Percentiles rank a stretch among this genome's conserved stretches.
These are phyloP conservation scores for Ptilonorhynchus violaceus DNA, from an alignment of 2,113 vertebrate genomes.

Conservation along the genomic window DNA sequence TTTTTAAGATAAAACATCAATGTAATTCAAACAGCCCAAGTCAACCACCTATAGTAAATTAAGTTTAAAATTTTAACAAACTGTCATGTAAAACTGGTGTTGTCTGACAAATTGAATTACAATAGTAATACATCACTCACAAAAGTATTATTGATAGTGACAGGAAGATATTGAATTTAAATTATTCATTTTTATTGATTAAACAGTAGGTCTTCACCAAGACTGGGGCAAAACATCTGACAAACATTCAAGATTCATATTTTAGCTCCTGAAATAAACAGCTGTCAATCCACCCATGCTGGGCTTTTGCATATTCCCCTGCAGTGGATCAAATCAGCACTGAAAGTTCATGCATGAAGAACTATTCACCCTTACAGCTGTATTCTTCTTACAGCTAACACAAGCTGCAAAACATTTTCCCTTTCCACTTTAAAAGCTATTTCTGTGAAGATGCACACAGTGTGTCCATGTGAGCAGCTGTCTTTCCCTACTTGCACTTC, in stretches of 20 bases:
- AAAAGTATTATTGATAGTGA: constrained; percentile 81
- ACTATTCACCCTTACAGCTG: background rate
- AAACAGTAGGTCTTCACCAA: constrained; percentile 67
- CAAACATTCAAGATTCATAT: constrained; percentile 60
- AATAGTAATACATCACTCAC: constrained; percentile 76
- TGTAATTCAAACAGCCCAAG: constrained; percentile 62
- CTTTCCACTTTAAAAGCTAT: background rate
- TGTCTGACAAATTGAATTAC: constrained; percentile 81
- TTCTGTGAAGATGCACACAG: background rate
- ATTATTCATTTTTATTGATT: constrained; percentile 86
- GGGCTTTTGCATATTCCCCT: background rate
- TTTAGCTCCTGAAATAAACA: constrained; percentile 51
- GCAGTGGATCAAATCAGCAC: background rate
- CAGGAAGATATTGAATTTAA: constrained; percentile 83
- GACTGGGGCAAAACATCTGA: constrained; percentile 59
- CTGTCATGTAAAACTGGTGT: constrained; percentile 75
- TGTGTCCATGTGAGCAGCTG: rapidly evolving
- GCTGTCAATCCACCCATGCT: background rate
- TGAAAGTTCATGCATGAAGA: background rate
- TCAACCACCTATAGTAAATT: constrained; percentile 77
- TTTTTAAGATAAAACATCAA: constrained; percentile 72
- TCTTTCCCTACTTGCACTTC: background rate
- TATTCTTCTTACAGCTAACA: background rate
- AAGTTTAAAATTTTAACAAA: constrained; percentile 79
- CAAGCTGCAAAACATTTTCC: rapidly evolving